Percentiles rank a stretch among this genome's conserved stretches.
These are phyloP conservation scores for Sminthopsis crassicaudata DNA, from an alignment of 2,113 vertebrate species.

Conservation along the genomic window DNA sequence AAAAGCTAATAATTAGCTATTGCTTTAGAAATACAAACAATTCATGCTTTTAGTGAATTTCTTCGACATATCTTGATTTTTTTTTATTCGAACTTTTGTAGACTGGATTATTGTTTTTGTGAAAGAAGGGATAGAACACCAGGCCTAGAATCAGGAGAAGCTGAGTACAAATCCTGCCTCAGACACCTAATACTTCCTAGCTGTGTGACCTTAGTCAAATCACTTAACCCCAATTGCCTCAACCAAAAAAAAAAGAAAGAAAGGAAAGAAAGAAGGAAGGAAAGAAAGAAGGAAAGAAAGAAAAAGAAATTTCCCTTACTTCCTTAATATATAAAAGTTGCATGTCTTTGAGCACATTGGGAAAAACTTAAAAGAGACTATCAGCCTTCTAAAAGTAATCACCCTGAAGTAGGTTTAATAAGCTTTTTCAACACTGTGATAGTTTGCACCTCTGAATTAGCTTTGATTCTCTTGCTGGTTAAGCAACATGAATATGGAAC, in stretches of 20 bases:
- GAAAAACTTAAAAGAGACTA: constrained; percentile 56
- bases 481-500: neutral
- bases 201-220: too few relatives aligned
- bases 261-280: too few relatives aligned
- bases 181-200: too few relatives aligned
- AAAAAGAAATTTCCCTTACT: constrained; percentile 47
- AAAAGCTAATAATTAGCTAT: constrained; percentile 50
- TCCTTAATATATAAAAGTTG: constrained; percentile 61
- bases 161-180: too few relatives aligned
- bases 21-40: neutral
- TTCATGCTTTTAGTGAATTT: neutral
- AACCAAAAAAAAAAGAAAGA: too few relatives aligned
- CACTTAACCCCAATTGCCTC: too few relatives aligned
- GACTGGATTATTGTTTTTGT: neutral
- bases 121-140: neutral
- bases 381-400: constrained; percentile 10
- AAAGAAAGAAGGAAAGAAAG: too few relatives aligned
- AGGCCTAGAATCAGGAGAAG: too few relatives aligned
- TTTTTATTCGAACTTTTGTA: neutral
- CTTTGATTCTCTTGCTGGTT: neutral
- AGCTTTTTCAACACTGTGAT: neutral
- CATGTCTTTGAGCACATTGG: constrained; percentile 62
- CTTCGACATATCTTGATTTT: neutral
- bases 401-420: constrained; percentile 39
- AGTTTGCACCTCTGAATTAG: constrained; percentile 37